These are phyloP conservation scores for Penelope pileata DNA, from an alignment of 2,113 vertebrate genomes.

Conservation along the genomic window DNA sequence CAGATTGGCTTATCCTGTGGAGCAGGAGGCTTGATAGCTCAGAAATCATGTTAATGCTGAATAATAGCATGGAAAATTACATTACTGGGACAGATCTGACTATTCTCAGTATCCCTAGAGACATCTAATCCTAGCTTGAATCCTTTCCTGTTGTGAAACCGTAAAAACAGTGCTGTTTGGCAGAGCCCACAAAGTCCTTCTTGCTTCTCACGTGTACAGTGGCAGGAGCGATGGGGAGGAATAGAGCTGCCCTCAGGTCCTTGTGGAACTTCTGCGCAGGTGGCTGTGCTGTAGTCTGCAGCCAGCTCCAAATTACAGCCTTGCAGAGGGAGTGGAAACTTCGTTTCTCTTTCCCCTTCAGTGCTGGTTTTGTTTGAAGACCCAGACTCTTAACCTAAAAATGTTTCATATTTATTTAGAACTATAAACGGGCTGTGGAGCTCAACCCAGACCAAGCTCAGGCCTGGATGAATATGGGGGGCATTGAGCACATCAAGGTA, in stretches of 20 bases:
- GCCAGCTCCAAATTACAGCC: neutral
- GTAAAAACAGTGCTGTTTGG: neutral
- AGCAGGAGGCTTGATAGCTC: neutral
- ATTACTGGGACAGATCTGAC: neutral
- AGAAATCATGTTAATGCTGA: neutral
- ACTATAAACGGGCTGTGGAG: slow-evolving; percentile 88
- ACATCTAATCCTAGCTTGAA: neutral
- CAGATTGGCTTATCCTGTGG: neutral
- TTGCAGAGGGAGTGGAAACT: neutral
- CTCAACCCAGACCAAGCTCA: slow-evolving; percentile 93
- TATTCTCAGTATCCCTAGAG: neutral
- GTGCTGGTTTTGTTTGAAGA: neutral
- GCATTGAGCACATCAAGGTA: slow-evolving; percentile 97
- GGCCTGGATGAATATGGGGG: slow-evolving; percentile 99
- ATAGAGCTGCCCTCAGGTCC: neutral
- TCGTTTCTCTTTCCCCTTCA: neutral
- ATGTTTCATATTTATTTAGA: slow-evolving; percentile 76
- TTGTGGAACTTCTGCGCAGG: neutral
- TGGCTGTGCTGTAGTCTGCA: neutral
- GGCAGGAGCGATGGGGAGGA: neutral
- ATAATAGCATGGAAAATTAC: neutral
- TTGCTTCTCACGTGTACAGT: neutral
- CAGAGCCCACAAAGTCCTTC: neutral
- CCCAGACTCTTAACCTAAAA: neutral
- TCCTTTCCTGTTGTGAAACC: neutral